These are phyloP conservation scores for Psococerastis gibbosa DNA, from an alignment of 2,888 invertebrate genomes.

Conservation along the genomic window DNA sequence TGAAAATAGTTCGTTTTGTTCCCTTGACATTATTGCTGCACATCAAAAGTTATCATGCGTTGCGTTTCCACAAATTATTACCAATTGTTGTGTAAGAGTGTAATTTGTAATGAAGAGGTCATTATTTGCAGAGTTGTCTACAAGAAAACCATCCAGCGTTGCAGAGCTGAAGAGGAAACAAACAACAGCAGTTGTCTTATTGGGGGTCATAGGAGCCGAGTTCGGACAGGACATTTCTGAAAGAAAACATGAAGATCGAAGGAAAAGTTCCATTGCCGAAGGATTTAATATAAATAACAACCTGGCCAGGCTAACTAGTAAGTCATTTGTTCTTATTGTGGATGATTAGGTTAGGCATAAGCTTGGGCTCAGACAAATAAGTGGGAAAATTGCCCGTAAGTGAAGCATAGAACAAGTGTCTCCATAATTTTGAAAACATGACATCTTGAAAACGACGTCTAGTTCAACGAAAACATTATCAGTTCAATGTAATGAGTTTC, in stretches of 20 bases:
- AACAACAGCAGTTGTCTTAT: conserved; percentile 87
- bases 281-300: conserved; percentile 74
- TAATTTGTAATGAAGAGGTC: no score
- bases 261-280: conserved; percentile 73
- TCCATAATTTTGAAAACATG: no score
- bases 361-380: no score
- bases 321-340: conserved; percentile 17
- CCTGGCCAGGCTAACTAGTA: conserved; percentile 76
- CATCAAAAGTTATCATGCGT: not conserved
- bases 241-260: conserved; percentile 26
- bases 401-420: no score
- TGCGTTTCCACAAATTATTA: not conserved
- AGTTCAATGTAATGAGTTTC: no score
- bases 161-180: conserved; percentile 84
- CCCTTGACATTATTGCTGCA: no score
- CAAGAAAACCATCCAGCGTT: conserved; percentile 65
- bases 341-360: no score
- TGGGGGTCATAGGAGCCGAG: conserved; percentile 96
- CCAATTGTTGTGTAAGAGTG: no score
- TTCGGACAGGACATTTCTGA: conserved; percentile 66
- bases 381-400: no score
- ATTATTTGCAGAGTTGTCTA: conserved; percentile 26
- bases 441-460: not conserved
- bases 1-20: not conserved
- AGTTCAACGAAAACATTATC: no score